A percentile compares a stretch with the other conserved stretches of the same genome.
Evolutionary conservation across 2,113 vertebrate genomes (phyloP).

Genomic region (Castor canadensis): DNA sequence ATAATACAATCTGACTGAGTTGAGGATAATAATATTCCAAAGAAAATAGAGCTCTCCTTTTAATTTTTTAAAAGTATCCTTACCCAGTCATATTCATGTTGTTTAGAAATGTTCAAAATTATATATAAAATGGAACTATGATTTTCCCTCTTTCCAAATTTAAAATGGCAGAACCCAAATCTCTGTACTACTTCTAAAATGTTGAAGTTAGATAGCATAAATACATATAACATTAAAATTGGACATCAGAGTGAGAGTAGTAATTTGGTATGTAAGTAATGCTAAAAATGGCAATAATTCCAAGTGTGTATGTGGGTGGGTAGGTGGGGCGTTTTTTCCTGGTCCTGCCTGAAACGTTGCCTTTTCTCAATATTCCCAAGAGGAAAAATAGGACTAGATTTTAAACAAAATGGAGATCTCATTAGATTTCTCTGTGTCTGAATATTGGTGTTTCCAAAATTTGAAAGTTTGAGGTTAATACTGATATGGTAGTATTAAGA

Average conservation of each 20-base stretch:
- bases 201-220: not conserved
- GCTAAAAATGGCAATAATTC: not conserved
- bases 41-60: not conserved
- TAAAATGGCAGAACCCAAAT: not conserved
- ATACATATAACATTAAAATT: not conserved
- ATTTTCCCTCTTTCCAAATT: not conserved
- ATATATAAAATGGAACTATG: conserved; percentile 13
- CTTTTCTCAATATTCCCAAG: not conserved
- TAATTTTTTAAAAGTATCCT: not conserved
- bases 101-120: not conserved
- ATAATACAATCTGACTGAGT: not conserved
- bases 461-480: not conserved
- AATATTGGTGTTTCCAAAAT: not conserved
- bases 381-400: not conserved
- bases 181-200: not conserved
- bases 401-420: not conserved
- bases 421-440: not conserved
- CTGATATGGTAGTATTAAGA: not conserved
- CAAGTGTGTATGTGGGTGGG: not conserved
- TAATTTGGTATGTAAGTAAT: not conserved
- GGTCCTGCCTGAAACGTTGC: not conserved
- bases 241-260: not conserved
- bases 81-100: not conserved
- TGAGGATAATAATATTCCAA: not conserved
- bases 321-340: too few species aligned